A percentile compares a stretch with the other conserved stretches of the same genome.
These are phyloP conservation scores for Teleogryllus oceanicus DNA, from an alignment of 2,888 invertebrate genomes.

Conservation along the genomic window DNA sequence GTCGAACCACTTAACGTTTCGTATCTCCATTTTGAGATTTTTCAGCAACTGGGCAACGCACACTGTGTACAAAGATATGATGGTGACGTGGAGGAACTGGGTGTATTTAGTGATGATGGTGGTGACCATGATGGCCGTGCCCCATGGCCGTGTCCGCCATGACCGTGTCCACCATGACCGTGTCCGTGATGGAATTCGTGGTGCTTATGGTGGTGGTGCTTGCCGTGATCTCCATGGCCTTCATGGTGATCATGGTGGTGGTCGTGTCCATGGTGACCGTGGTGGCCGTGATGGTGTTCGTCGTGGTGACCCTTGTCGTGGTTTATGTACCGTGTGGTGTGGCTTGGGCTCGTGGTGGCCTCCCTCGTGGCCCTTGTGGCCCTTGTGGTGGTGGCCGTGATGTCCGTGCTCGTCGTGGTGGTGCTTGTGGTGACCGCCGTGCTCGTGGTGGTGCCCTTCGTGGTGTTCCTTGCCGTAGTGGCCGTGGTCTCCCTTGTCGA, in stretches of 20 bases:
- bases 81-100: constrained; percentile 11
- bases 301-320: constrained; percentile 79
- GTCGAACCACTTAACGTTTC: too few species aligned
- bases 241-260: constrained; percentile 72
- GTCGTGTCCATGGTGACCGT: constrained; percentile 74
- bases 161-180: too few species aligned
- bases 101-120: not conserved
- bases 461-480: constrained; percentile 74
- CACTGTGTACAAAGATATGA: not conserved
- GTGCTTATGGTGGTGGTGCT: constrained; percentile 70
- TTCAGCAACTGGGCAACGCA: too few species aligned
- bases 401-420: constrained; percentile 63
- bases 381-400: constrained; percentile 64
- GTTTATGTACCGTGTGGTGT: too few species aligned
- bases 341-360: constrained; percentile 68
- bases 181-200: constrained; percentile 55
- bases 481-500: constrained; percentile 75
- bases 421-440: constrained; percentile 60
- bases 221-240: constrained; percentile 73
- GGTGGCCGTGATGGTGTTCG: constrained; percentile 76
- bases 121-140: constrained; percentile 30
- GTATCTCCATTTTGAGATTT: too few species aligned
- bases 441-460: constrained; percentile 60
- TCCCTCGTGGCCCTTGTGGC: constrained; percentile 64
- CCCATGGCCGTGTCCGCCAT: too few species aligned